A percentile compares a stretch with the other conserved stretches of the same genome.
phyloP scores from a whole-genome alignment of 2,113 vertebrate species.

The Prietella phreatophila region DNA sequence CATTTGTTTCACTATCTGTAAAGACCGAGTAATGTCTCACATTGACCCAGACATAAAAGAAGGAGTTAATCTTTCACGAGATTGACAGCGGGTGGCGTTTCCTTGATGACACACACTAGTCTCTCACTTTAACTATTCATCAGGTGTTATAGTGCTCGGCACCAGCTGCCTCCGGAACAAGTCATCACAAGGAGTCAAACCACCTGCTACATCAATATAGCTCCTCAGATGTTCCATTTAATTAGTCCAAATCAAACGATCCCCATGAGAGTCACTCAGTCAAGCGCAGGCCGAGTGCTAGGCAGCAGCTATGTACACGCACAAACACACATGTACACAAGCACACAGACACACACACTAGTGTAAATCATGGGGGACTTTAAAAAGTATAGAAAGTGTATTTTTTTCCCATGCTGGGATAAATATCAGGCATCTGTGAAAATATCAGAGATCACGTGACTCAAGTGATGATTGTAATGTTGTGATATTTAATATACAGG shows the following conservation, averaged over 20 bases:
- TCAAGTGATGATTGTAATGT: neutral
- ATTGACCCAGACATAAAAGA: neutral
- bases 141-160: slow-evolving; percentile 32
- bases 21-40: neutral
- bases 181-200: slow-evolving; percentile 43
- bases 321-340: neutral
- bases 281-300: neutral
- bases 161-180: slow-evolving; percentile 45
- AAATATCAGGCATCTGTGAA: neutral
- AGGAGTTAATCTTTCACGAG: slow-evolving; percentile 9
- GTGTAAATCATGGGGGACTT: neutral
- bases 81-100: neutral
- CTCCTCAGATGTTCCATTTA: slow-evolving; percentile 52
- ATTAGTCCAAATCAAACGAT: slow-evolving; percentile 48
- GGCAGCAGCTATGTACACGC: slow-evolving; percentile 11
- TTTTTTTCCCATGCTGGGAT: neutral
- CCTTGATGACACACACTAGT: slow-evolving; percentile 39
- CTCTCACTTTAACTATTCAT: slow-evolving; percentile 49
- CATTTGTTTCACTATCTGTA: neutral
- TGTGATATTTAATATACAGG: neutral
- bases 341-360: neutral
- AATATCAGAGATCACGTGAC: neutral
- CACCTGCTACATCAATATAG: slow-evolving; percentile 50
- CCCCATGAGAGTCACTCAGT: slow-evolving; percentile 32
- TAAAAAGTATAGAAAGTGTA: neutral